These are phyloP conservation scores for Catharus fuscescens DNA, from an alignment of 2,113 vertebrate genomes.

Conservation along the genomic window DNA sequence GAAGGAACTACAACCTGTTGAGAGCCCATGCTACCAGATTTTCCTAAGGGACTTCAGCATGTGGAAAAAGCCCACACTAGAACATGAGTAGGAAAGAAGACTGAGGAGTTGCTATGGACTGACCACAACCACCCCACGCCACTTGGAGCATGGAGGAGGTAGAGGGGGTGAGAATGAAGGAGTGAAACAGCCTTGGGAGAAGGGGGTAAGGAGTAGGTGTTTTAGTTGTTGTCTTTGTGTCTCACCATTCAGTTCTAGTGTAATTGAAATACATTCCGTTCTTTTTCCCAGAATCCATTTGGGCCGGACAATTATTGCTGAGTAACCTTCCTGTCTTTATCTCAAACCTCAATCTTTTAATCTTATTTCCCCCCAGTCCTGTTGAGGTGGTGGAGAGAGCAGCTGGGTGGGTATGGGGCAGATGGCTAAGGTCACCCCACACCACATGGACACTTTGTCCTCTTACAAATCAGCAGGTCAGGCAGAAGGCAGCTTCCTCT, in stretches of 20 bases:
- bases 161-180: background rate
- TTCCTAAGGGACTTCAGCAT: background rate
- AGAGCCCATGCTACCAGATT: background rate
- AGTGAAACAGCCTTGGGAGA: background rate
- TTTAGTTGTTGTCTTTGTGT: background rate
- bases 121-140: background rate
- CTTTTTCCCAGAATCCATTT: background rate
- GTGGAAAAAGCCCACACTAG: background rate
- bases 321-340: background rate
- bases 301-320: background rate
- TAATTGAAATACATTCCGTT: background rate
- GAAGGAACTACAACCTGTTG: background rate
- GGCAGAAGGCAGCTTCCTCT: background rate
- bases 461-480: background rate
- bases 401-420: background rate
- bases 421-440: background rate
- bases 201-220: accelerated
- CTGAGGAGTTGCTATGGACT: background rate
- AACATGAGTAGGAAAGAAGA: background rate
- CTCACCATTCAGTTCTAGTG: background rate
- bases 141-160: background rate
- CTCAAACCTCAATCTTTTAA: background rate
- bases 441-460: background rate
- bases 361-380: background rate
- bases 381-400: background rate